Conservation (phyloP, 2,797 vertebrate species). For the Acanthis flammea region DNA sequence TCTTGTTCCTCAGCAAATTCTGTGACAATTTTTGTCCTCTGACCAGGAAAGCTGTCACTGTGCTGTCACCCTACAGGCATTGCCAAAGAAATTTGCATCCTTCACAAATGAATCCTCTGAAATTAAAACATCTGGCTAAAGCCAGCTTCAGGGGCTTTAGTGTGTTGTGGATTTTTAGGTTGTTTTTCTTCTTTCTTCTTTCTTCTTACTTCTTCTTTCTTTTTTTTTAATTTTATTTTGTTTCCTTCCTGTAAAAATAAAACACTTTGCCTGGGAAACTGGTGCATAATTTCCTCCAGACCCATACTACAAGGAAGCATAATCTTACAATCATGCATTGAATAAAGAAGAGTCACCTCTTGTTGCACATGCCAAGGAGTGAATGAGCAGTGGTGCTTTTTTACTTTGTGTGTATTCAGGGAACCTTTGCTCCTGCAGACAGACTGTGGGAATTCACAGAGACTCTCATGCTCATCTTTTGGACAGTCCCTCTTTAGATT, state of each 20-base stretch:
- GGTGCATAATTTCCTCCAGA: not conserved
- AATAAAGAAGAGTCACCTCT: not conserved
- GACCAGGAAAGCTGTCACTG: not conserved
- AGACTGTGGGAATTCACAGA: not conserved
- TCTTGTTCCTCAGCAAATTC: not conserved
- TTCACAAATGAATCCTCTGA: not conserved
- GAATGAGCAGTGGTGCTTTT: not conserved
- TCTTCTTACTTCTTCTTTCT: not conserved
- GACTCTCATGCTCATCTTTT: not conserved
- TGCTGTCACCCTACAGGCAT: not conserved
- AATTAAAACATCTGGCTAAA: not conserved
- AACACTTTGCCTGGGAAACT: not conserved
- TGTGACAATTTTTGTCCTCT: not conserved
- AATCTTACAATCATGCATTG: not conserved
- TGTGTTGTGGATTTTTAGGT: not conserved
- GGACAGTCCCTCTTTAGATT: not conserved
- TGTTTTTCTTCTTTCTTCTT: not conserved
- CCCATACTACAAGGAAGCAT: not conserved
- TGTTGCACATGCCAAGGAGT: not conserved
- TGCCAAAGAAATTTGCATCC: not conserved
- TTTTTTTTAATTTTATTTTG: not conserved
- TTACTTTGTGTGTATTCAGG: not conserved
- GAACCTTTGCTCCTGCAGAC: not conserved
- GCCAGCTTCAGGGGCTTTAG: not conserved
- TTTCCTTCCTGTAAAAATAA: not conserved